Evolutionary conservation across 2,113 vertebrate species (phyloP), one percentile per base, ranked within the genome.

Genomic region (Collichthys lucidus): DNA sequence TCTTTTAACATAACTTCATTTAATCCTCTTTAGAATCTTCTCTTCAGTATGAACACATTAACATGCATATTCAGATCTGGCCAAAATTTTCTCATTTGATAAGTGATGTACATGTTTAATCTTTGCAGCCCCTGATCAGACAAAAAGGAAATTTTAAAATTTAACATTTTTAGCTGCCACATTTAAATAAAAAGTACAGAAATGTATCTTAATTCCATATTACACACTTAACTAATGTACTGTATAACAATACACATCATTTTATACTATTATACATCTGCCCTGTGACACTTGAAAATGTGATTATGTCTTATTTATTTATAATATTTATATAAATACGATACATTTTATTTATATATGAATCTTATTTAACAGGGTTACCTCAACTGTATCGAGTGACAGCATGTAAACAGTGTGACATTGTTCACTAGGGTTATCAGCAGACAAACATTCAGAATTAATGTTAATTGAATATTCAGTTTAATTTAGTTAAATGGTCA

Each of bases 1-100:
- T 88, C 88, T 90, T 93, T 90, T 86, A 85, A 90, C 83, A 85
- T 86, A 86, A 89, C 87, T 91, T 91, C 86, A 92, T 92, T 93
- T 85, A 89, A 84, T 92, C 85, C 86, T 89, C 74, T 83, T 92
- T 82, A 90, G 59, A 76, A 87, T 88, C 67, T 73, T 60, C 62
- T 82, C 89, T 90, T 73, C 71, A 79, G 62, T 73, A 63, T 59
- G 80, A 59, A 64, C 26, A 47, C 80, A 88, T 88, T 88, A 77
- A 86, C 75, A 92, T 88, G 64, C 60, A 77, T 74, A 72, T 86
- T 86, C 75, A 82, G 26, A 86, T 69, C 24, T 78, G 42, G 61
- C 53, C 0, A 6, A 53, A 64, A 49, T 81, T 44, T 72, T 84
- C 35, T 67, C 42, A 80, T 83, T 72, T 67, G 6, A 83, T 62